Conservation (phyloP, 2,113 vertebrate species). For the Onychorhynchus coronatus region DNA sequence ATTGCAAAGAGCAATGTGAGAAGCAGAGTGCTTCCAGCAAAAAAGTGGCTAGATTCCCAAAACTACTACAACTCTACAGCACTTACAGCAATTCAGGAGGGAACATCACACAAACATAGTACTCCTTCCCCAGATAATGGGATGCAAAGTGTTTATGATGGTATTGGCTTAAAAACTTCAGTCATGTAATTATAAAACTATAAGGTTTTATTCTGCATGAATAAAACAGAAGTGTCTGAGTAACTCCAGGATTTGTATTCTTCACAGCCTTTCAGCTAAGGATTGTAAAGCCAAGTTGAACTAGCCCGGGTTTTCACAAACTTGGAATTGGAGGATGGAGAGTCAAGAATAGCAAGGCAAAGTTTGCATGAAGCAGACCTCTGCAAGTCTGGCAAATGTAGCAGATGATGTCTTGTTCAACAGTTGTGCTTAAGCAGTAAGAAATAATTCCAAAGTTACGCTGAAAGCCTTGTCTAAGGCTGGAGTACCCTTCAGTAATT, state of each 20-base stretch:
- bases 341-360: neutral
- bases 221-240: too few species aligned
- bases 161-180: neutral
- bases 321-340: neutral
- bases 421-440: neutral
- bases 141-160: neutral
- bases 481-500: neutral
- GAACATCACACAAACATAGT: neutral
- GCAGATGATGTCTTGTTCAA: neutral
- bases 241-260: neutral
- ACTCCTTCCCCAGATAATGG: neutral
- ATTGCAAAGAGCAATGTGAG: accelerated
- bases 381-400: neutral
- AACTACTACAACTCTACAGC: neutral
- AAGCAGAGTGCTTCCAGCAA: neutral
- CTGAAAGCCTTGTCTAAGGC: neutral
- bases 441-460: neutral
- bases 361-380: neutral
- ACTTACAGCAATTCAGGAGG: neutral
- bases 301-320: neutral
- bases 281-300: neutral
- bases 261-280: neutral
- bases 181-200: accelerated
- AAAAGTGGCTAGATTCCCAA: neutral
- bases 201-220: neutral